Evolutionary conservation across 2,797 vertebrate species (phyloP).

Genomic region (Agapornis canus): DNA sequence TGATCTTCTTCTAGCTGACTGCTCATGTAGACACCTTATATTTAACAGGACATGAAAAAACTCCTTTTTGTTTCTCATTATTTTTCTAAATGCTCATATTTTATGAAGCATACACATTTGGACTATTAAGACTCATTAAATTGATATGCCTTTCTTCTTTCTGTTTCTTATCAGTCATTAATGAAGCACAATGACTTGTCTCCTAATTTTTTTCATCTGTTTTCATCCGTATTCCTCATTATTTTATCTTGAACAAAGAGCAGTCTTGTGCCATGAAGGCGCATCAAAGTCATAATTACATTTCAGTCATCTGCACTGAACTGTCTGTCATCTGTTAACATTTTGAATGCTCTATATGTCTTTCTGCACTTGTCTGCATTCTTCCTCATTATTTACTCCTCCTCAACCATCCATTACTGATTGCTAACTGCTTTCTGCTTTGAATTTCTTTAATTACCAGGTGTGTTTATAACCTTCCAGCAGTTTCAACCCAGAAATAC

Average conservation of each 20-base stretch:
- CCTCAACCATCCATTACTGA: not conserved
- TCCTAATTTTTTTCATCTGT: not conserved
- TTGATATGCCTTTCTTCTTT: slow-evolving; percentile 57
- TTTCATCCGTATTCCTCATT: slow-evolving; percentile 51
- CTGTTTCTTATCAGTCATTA: slow-evolving; percentile 66
- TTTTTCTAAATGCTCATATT: slow-evolving; percentile 36
- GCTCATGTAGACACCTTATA: not conserved
- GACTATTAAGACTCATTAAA: slow-evolving; percentile 57
- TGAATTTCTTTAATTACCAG: slow-evolving; percentile 20
- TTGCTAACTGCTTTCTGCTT: not conserved
- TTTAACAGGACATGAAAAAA: slow-evolving; percentile 7
- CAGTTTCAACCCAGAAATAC: slow-evolving; percentile 22
- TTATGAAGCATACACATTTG: slow-evolving; percentile 18
- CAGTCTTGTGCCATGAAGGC: slow-evolving; percentile 54
- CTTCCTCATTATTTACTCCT: slow-evolving; percentile 26
- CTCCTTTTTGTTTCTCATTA: slow-evolving; percentile 13
- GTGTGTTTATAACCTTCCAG: not conserved
- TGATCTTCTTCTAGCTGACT: not conserved
- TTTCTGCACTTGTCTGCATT: slow-evolving; percentile 36
- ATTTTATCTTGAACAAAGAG: slow-evolving; percentile 61
- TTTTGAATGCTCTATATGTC: not conserved
- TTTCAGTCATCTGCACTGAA: slow-evolving; percentile 63
- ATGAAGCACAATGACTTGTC: slow-evolving; percentile 44
- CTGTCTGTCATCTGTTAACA: slow-evolving; percentile 62
- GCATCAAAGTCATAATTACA: slow-evolving; percentile 70